Percentiles rank a stretch among this genome's conserved stretches.
These are phyloP conservation scores for Pyrocephalus nanus DNA, from an alignment of 2,797 vertebrate genomes.

Conservation along the genomic window DNA sequence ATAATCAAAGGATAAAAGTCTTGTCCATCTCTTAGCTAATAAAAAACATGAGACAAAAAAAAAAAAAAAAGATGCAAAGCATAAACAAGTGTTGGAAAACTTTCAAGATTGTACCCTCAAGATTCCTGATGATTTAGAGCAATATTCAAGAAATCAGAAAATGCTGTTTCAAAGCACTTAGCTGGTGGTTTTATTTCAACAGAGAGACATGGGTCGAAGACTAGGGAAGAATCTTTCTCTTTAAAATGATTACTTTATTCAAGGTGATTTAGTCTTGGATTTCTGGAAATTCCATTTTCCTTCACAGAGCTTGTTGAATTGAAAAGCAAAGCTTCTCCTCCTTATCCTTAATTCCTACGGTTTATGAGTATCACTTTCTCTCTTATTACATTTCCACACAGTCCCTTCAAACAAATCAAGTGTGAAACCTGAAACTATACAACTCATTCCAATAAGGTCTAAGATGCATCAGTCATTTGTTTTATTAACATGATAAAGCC, in stretches of 20 bases:
- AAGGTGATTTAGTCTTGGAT: neutral
- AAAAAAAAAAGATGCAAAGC: neutral
- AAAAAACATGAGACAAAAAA: neutral
- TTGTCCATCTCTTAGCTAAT: neutral
- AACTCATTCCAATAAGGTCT: neutral
- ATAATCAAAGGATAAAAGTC: neutral
- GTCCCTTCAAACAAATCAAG: neutral
- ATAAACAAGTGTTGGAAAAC: neutral
- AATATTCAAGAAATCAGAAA: neutral
- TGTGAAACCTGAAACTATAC: neutral
- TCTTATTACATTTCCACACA: neutral
- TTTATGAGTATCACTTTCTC: neutral
- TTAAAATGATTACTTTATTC: neutral
- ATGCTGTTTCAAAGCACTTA: neutral
- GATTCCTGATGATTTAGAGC: neutral
- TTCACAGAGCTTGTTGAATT: neutral
- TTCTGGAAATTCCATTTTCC: conserved; percentile 10
- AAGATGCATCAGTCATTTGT: neutral
- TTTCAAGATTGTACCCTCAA: neutral
- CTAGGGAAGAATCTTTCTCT: neutral
- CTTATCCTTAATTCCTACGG: neutral
- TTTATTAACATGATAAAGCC: neutral
- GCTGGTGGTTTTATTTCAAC: neutral
- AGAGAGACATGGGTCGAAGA: neutral
- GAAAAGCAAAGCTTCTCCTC: conserved; percentile 4